phyloP scores from a whole-genome alignment of 2,113 vertebrate genomes.

The Rissa tridactyla region DNA sequence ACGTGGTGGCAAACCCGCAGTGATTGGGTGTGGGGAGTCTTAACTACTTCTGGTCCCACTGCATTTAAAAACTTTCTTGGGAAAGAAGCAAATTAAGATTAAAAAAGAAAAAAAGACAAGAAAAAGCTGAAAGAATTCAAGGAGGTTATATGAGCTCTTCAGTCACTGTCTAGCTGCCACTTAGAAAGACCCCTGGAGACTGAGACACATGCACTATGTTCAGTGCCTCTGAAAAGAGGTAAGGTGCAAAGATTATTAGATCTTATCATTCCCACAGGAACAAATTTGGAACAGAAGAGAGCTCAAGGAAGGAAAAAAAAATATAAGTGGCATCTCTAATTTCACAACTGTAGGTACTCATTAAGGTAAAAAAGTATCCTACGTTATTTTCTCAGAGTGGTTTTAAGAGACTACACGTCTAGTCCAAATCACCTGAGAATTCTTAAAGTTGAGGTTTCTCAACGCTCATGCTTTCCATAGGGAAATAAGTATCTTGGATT shows the following conservation, averaged over 20 bases:
- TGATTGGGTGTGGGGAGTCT: neutral
- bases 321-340: neutral
- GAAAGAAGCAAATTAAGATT: neutral
- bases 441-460: slow-evolving; percentile 11
- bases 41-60: neutral
- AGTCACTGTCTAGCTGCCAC: neutral
- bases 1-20: neutral
- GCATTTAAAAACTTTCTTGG: neutral
- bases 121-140: neutral
- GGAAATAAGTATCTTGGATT: neutral
- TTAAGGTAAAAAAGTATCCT: neutral
- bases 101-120: neutral
- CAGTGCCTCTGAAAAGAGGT: neutral
- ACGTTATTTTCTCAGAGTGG: neutral
- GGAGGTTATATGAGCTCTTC: neutral
- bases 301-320: neutral
- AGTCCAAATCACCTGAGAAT: slow-evolving; percentile 10
- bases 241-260: neutral
- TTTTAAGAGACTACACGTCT: neutral
- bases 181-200: neutral
- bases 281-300: neutral
- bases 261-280: neutral
- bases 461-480: neutral
- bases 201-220: neutral
- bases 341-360: slow-evolving; percentile 27